Conservation (phyloP, 2,797 vertebrate genomes). For the Cyclopterus lumpus region DNA sequence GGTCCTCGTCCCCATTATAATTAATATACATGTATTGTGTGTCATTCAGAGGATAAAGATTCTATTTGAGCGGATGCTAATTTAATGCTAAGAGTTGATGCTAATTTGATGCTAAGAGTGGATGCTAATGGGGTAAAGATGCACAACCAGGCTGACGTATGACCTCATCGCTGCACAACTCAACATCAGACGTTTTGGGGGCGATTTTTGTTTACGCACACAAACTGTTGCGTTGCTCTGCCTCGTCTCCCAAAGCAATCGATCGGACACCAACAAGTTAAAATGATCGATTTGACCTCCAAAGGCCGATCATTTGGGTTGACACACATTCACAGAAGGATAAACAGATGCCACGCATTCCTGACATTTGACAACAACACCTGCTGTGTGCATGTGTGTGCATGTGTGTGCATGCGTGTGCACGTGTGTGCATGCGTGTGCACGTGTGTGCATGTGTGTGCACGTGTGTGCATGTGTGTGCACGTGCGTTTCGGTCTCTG, state of each 20-base stretch:
- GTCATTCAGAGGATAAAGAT: background rate
- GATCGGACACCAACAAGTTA: conserved; percentile 23
- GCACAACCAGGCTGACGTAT: background rate
- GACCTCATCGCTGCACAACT: background rate
- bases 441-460: conserved; percentile 27
- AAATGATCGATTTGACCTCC: conserved; percentile 56
- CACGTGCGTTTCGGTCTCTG: conserved; percentile 38
- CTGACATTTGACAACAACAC: conserved; percentile 43
- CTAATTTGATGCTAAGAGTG: no score
- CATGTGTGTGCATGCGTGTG: conserved; percentile 5
- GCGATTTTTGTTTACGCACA: background rate
- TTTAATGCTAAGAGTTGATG: no score
- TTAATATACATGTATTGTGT: background rate
- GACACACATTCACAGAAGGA: background rate
- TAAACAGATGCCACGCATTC: conserved; percentile 30
- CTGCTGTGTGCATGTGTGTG: conserved; percentile 26
- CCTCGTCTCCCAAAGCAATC: background rate
- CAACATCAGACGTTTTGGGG: background rate
- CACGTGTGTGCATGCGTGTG: conserved; percentile 22
- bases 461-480: conserved; percentile 16
- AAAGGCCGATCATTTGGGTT: background rate
- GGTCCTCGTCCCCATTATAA: background rate
- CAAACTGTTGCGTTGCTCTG: background rate
- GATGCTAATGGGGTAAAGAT: background rate
- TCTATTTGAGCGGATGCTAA: no score